Evolutionary conservation across 1,140 invertebrate species (phyloP).

Genomic region (Leptinotarsa lineolata): DNA sequence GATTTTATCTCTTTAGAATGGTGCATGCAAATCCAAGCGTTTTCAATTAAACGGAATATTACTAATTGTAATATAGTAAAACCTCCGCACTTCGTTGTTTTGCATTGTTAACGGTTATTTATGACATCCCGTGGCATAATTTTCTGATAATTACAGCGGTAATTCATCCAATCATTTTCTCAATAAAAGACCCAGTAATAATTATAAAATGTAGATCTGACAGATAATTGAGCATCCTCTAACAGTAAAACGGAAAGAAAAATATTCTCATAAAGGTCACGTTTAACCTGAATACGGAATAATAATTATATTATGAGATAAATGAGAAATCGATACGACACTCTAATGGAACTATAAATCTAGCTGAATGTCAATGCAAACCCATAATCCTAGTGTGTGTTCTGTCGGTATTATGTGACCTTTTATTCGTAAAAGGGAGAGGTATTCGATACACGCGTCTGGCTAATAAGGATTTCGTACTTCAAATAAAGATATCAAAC

Average conservation of each 20-base stretch:
- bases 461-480: background rate
- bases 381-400: background rate
- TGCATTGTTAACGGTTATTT: slow-evolving; percentile 14
- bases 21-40: background rate
- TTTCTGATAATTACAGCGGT: slow-evolving; percentile 10
- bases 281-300: slow-evolving; percentile 15
- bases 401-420: background rate
- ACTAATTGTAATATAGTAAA: slow-evolving; percentile 5
- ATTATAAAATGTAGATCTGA: slow-evolving; percentile 16
- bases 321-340: slow-evolving; percentile 18
- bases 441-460: background rate
- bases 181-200: background rate
- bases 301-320: slow-evolving; percentile 14
- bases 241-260: slow-evolving; percentile 1
- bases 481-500: background rate
- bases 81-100: slow-evolving; percentile 16
- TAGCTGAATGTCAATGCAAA: background rate
- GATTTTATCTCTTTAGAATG: slow-evolving; percentile 2
- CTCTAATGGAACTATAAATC: slow-evolving; percentile 15
- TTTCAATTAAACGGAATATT: slow-evolving; percentile 19
- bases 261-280: background rate
- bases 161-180: slow-evolving; percentile 7
- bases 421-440: slow-evolving; percentile 1
- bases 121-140: slow-evolving; percentile 18
- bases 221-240: slow-evolving; percentile 9